Evolutionary conservation across 2,888 invertebrate species (phyloP), one percentile per base, ranked within the genome.

Genomic region (Barypeithes pellucidus): DNA sequence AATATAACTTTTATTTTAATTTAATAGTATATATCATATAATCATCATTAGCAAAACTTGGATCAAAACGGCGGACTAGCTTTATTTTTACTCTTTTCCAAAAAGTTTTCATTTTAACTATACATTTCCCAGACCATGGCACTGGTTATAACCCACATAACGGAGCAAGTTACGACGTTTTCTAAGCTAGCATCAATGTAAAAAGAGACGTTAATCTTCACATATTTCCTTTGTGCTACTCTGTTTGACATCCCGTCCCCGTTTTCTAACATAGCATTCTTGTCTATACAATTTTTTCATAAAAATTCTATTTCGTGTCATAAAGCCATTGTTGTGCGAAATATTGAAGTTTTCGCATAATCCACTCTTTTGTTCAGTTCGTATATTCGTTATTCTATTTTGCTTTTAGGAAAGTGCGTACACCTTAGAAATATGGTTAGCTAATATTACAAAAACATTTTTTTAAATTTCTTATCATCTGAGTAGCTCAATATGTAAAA

Each of bases 281-380:
- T 33, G 54, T 57, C 54, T 57, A 57, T 57, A 57, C 54, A 57
- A 57, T 57, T 57, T 57, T 57, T 57, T 57, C 54, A 57, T 57
- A 57, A 57, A 57, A 57, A 57, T 57, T 57, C 54, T 57, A 57
- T 57, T 57, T 57, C 16, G 33, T 33, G 33, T 33, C 54, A 57
- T 33, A 57, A 57, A 57, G 54, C 54, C 33, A 33, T 57, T 57
- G 54, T 57, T 57, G 54, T 57, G 33, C 54, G 54, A 57, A 57
- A 57, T 57, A 57, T 57, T 57, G 33, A 57, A 57, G 33, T 57
- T 57, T 57, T 33, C 54, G 33, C 54, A 57, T 57, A 33, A 50
- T 33, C 54, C 11, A 18, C 54, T 33, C 14, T 57, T 57, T 57
- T 57, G 54, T 57, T 16, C 16, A 16, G 14, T 8, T n/a, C 4